Evolutionary conservation across 2,888 invertebrate genomes (phyloP), one percentile per base, ranked within the genome.

Genomic region (Acronicta aceris): DNA sequence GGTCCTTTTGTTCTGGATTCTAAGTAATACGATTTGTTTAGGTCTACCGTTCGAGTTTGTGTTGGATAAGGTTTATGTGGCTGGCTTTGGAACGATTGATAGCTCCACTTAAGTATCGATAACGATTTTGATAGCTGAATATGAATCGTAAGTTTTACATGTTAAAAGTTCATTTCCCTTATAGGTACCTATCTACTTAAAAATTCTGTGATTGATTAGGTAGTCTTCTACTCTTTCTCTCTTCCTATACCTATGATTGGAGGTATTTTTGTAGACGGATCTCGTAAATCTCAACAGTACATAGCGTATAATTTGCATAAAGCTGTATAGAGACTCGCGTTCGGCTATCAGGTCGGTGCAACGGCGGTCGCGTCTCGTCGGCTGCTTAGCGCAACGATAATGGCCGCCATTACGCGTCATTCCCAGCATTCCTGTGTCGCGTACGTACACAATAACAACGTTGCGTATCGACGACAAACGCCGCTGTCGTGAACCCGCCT

Each of bases 1-100:
- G 84, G 78, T 84, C 85, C 88, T 87, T 89, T 85, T 86, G 82
- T 81, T 85, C 78, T 78, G 82, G 76, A 78, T 81, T 79, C 78
- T 81, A 83, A 85, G 85, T 87, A 78, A 81, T 82, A 74, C 77
- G 80, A 81, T 81, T 81, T 84, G 82, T 81, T 81, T 83, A 84
- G 82, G 82, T 83, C 79, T 82, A 79, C 81, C 74, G 79, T 79
- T 84, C 78, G 81, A 81, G 83, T 85, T 79, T 78, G 79, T 79
- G 74, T 74, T 65, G 71, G 62, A 53, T 60, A 70, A 71, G 48
- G 73, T 71, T 77, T 78, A 74, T 74, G 61, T 59, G 64, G 59
- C 57, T 52, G 47, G 42, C 47, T 54, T 58, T 55, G 41, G 15
- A 68, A 49, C 74, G 65, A 74, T 69, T 63, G 71, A 74, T 74